Base-by-base conservation (phyloP, 2,797 vertebrate species). In the Tarsius wallacei region DNA sequence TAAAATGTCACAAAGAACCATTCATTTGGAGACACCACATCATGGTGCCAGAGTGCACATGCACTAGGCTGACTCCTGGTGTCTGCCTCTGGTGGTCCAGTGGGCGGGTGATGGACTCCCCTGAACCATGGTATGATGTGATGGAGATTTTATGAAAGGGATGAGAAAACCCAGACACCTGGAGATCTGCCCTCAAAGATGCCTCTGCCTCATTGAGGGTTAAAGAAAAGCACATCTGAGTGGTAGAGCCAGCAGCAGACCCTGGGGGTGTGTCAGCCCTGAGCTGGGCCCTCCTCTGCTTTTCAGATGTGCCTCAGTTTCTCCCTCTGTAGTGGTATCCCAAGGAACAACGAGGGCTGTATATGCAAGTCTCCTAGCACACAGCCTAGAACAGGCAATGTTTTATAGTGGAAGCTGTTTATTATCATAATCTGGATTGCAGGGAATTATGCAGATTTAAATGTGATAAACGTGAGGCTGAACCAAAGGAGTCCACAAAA, bases 391-490 rank as follows among this genome's bases (percentile, higher is more conserved):
- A 2, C 3, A 5, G 14, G 24, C 10, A 13, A 10, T n/a, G 28
- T 51, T 5, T 22, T n/a, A 31, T 21, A 11, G 15, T 26, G 82
- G 19, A 4, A 28, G 17, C 63, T 22, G 1, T 49, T 51, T 1
- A 2, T 28, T 0, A 11, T 51, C 59, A 19, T 51, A 16, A 7
- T 31, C 53, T 22, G 42, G 16, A 3, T 61, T 36, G 82, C 4
- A 13, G 4, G 16, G 42, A 51, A 17, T 36, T 47, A 0, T 16
- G 47, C 19, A 14, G 3, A 21, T 24, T 19, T 26, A 26, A 55
- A 22, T 7, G n/a, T 0, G 21, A 31, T 21, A 21, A 31, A 7
- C 2, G 17, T 0, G 59, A 26, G 33, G 28, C 49, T 7, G 2
- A 42, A 28, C 63, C 55, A 0, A 31, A 3, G 33, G 5, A 73